Conservation (phyloP, 2,113 vertebrate genomes). For the Eudyptes chrysolophus region DNA sequence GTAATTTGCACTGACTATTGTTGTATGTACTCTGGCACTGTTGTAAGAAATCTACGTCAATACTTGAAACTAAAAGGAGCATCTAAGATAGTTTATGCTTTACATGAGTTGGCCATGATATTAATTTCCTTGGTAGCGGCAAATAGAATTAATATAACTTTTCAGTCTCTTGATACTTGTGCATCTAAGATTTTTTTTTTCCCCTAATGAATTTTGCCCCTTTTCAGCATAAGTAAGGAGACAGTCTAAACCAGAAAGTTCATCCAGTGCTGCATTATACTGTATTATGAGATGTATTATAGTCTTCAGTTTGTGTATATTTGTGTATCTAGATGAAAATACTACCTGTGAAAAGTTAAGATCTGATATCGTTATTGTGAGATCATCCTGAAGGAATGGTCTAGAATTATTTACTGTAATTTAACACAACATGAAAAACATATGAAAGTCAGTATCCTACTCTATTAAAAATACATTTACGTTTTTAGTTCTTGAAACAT, state of each 20-base stretch:
- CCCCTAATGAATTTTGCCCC: neutral
- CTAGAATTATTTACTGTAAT: neutral
- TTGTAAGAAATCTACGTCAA: neutral
- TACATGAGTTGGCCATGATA: neutral
- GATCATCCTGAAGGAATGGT: neutral
- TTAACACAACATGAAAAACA: neutral
- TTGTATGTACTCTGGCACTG: neutral
- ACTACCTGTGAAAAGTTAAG: neutral
- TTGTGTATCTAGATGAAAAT: neutral
- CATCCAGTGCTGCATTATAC: neutral
- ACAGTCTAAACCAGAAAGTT: constrained; percentile 11
- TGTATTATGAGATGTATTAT: neutral
- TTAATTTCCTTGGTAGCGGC: neutral
- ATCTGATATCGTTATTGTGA: neutral
- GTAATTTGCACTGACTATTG: neutral
- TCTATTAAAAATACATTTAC: neutral
- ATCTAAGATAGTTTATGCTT: neutral
- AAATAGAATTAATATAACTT: neutral
- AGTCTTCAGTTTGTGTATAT: neutral
- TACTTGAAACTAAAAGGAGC: neutral
- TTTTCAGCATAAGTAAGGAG: neutral
- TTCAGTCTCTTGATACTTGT: neutral
- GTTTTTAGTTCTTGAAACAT: constrained; percentile 1
- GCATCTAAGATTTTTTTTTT: neutral
- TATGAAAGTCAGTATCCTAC: neutral